Evolutionary conservation across 2,113 vertebrate genomes (phyloP).

Genomic region (Hippocampus zosterae): DNA sequence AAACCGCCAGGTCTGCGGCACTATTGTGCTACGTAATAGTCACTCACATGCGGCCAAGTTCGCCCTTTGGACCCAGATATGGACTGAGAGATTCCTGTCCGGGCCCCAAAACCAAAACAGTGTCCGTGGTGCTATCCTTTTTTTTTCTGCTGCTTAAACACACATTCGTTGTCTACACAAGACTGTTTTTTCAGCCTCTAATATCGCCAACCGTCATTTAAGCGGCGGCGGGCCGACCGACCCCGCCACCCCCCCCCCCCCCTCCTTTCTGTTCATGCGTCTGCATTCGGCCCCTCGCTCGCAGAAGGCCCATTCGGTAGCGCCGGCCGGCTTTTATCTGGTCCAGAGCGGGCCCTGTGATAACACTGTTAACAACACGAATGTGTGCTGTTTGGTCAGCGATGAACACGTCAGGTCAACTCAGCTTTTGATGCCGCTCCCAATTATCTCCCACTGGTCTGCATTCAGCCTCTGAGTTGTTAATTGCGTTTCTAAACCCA

Average conservation of each 20-base stretch:
- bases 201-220: constrained; percentile 67
- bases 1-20: constrained; percentile 33
- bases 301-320: constrained; percentile 51
- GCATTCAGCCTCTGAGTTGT: constrained; percentile 18
- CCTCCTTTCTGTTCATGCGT: constrained; percentile 34
- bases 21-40: constrained; percentile 38
- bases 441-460: constrained; percentile 11
- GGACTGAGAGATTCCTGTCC: constrained; percentile 65
- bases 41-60: constrained; percentile 10
- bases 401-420: constrained; percentile 61
- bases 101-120: constrained; percentile 73
- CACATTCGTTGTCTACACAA: constrained; percentile 37
- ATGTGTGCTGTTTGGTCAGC: constrained; percentile 50
- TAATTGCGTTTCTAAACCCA: constrained; percentile 10
- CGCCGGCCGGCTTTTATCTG: constrained; percentile 66
- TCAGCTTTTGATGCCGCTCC: constrained; percentile 36
- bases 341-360: constrained; percentile 62
- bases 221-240: constrained; percentile 62
- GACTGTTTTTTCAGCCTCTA: constrained; percentile 52
- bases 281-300: constrained; percentile 52
- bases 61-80: constrained; percentile 32
- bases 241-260: constrained; percentile 23
- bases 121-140: constrained; percentile 35
- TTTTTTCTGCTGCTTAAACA: constrained; percentile 55
- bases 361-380: constrained; percentile 75